Conservation (phyloP, 1,140 invertebrate species). For the Hydropsyche tenuis region DNA sequence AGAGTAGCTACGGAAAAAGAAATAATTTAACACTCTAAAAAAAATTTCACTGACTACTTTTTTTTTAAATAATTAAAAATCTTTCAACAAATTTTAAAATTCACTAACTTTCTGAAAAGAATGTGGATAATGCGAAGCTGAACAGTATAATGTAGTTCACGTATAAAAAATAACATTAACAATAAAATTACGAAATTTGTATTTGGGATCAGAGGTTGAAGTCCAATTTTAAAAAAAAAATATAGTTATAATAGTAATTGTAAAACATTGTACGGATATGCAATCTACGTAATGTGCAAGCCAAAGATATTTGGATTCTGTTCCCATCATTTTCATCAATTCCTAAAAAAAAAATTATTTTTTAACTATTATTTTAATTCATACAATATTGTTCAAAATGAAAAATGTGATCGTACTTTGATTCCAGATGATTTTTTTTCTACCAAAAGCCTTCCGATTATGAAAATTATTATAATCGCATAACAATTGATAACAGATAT, state of each 20-base stretch:
- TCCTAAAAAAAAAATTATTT: slow-evolving; percentile 38
- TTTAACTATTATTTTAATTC: neutral
- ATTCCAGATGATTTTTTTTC: slow-evolving; percentile 43
- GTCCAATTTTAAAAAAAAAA: slow-evolving; percentile 20
- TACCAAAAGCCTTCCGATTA: slow-evolving; percentile 17
- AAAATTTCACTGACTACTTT: too few relatives aligned
- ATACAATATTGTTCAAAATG: neutral
- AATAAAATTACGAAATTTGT: slow-evolving; percentile 32
- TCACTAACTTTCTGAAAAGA: slow-evolving; percentile 39
- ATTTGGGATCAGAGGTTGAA: slow-evolving; percentile 23
- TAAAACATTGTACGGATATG: neutral
- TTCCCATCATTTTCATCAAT: slow-evolving; percentile 48
- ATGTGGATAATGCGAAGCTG: slow-evolving; percentile 33
- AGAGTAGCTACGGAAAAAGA: slow-evolving; percentile 30
- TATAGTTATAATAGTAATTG: slow-evolving; percentile 6
- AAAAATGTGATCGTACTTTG: slow-evolving; percentile 26
- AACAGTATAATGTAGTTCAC: slow-evolving; percentile 41
- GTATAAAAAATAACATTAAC: slow-evolving; percentile 31
- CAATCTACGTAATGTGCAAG: slow-evolving; percentile 38
- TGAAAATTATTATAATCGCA: slow-evolving; percentile 20
- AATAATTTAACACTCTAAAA: too few relatives aligned
- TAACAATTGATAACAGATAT: slow-evolving; percentile 3
- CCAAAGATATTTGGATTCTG: slow-evolving; percentile 29
- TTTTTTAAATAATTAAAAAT: too few relatives aligned
- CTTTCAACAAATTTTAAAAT: too few relatives aligned